phyloP scores from a whole-genome alignment of 2,888 invertebrate species.

The Chrysolina oricalcia region DNA sequence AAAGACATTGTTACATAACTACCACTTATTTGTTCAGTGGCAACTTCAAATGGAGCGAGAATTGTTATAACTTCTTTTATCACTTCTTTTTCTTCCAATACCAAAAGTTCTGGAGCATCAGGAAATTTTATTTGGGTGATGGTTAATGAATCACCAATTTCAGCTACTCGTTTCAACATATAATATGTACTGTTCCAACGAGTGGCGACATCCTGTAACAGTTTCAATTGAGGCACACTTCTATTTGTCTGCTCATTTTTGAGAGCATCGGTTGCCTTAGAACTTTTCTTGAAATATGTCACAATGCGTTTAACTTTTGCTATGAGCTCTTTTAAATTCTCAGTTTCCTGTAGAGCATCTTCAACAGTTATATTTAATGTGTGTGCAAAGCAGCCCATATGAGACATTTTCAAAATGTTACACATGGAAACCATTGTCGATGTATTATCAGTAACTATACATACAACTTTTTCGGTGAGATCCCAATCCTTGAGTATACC shows the following conservation, averaged over 20 bases:
- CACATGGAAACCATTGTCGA: slow-evolving; percentile 21
- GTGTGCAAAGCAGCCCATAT: slow-evolving; percentile 30
- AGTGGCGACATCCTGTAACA: slow-evolving; percentile 26
- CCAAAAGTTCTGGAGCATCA: slow-evolving; percentile 14
- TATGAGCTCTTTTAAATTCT: slow-evolving; percentile 10
- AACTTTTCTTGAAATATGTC: slow-evolving; percentile 24
- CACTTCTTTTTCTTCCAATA: slow-evolving; percentile 20
- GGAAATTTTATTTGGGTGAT: slow-evolving; percentile 22
- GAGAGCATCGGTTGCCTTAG: not conserved
- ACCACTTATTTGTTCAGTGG: slow-evolving; percentile 26
- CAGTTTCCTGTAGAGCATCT: slow-evolving; percentile 22
- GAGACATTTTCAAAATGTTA: slow-evolving; percentile 23
- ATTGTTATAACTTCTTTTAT: slow-evolving; percentile 24
- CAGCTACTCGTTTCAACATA: slow-evolving; percentile 19
- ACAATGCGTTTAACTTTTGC: slow-evolving; percentile 21
- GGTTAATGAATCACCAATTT: slow-evolving; percentile 30
- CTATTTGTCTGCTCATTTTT: slow-evolving; percentile 28
- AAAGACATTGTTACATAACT: too few relatives aligned
- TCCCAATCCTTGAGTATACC: slow-evolving; percentile 14
- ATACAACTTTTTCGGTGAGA: slow-evolving; percentile 16
- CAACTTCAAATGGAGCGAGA: slow-evolving; percentile 30
- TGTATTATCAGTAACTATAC: slow-evolving; percentile 26
- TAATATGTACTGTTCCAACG: slow-evolving; percentile 23
- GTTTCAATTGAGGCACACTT: slow-evolving; percentile 22
- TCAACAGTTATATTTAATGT: slow-evolving; percentile 23